These are phyloP conservation scores for Cephus sareptanus DNA, from an alignment of 2,888 invertebrate species.

Conservation along the genomic window DNA sequence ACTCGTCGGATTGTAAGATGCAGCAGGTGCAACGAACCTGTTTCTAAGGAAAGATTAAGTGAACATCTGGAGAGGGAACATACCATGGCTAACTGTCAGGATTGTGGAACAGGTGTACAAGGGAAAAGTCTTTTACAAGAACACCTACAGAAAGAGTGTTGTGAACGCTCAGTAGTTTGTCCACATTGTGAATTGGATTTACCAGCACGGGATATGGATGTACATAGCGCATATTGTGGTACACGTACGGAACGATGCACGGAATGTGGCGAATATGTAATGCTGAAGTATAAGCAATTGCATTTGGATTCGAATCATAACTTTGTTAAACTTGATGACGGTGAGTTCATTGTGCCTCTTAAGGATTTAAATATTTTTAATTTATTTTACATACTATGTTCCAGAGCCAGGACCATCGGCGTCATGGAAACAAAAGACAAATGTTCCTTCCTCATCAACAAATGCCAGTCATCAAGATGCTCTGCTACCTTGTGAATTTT, in stretches of 20 bases:
- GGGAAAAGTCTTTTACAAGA: neutral
- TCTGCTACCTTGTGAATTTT: conserved; percentile 2
- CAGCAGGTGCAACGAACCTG: neutral
- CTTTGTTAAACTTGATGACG: conserved; percentile 72
- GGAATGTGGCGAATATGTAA: conserved; percentile 76
- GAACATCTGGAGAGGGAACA: neutral
- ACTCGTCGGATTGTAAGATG: neutral
- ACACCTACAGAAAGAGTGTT: conserved; percentile 56
- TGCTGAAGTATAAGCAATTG: conserved; percentile 75
- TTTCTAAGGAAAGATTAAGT: neutral
- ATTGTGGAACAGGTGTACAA: neutral
- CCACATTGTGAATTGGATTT: conserved; percentile 76
- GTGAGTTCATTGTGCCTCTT: conserved; percentile 54
- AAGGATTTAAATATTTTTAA: neutral
- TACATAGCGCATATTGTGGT: conserved; percentile 78
- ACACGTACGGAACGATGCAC: conserved; percentile 77
- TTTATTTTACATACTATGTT: conserved; percentile 23
- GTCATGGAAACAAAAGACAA: conserved; percentile 59
- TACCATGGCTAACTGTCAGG: neutral
- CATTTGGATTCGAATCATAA: conserved; percentile 77
- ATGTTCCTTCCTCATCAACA: neutral
- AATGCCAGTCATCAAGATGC: neutral
- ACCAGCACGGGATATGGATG: conserved; percentile 70
- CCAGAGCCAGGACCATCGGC: conserved; percentile 68
- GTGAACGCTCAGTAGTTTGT: conserved; percentile 71